These are phyloP conservation scores for Sisyra nigra DNA, from an alignment of 2,888 invertebrate genomes.

Conservation along the genomic window DNA sequence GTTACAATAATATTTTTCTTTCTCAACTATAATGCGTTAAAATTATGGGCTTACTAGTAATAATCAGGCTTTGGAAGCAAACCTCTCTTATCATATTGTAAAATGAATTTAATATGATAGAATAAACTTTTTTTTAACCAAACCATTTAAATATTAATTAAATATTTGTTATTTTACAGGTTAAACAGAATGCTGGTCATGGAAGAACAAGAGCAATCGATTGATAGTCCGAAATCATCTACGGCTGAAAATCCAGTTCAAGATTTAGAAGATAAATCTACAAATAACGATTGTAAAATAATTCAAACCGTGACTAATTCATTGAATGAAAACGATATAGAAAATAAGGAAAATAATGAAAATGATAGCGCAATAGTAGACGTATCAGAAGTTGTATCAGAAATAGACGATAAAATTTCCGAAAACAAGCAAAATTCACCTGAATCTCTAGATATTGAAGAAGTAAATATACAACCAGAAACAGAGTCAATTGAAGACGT, in stretches of 20 bases:
- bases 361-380: slow-evolving; percentile 2
- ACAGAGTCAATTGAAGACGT: background rate
- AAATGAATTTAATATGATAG: too few species aligned
- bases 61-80: too few species aligned
- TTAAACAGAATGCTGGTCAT: slow-evolving; percentile 43
- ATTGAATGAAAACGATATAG: slow-evolving; percentile 14
- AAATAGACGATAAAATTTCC: background rate
- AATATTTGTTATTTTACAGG: slow-evolving; percentile 24
- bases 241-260: background rate
- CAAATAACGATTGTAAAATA: slow-evolving; percentile 9
- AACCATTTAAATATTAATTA: too few species aligned
- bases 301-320: slow-evolving; percentile 11
- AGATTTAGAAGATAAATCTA: background rate
- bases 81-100: too few species aligned
- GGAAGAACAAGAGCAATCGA: slow-evolving; percentile 33
- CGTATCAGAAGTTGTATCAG: slow-evolving; percentile 11
- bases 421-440: slow-evolving; percentile 7
- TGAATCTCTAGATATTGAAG: slow-evolving; percentile 9
- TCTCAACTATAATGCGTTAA: too few species aligned
- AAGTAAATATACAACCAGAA: slow-evolving; percentile 9
- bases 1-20: too few species aligned
- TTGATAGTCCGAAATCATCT: slow-evolving; percentile 15
- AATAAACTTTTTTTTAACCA: too few species aligned
- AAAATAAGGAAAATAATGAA: slow-evolving; percentile 9
- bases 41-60: too few species aligned